Evolutionary conservation across 1,140 invertebrate genomes (phyloP), one percentile per base, ranked within the genome.

Genomic region (Vollenhovia emeryi): DNA sequence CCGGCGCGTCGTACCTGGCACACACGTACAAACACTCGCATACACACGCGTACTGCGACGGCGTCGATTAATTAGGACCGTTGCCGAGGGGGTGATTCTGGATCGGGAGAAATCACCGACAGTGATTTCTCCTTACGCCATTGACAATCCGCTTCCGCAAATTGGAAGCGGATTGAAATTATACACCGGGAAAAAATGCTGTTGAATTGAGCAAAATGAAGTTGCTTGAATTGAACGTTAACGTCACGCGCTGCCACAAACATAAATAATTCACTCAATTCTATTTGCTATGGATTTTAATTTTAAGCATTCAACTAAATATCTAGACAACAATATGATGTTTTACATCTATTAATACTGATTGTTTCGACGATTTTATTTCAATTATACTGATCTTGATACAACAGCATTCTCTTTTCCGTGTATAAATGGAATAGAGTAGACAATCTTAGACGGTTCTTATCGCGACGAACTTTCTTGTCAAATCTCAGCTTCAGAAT

Each of bases 1-100:
- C 94, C 33, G 93, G 92, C 27, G 94, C 91, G 30, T 95, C 95
- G 87, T 95, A 95, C 52, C 95, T 95, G 59, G n/a, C 5, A 71
- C 40, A 82, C 18, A 66, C 13, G 15, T 66, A 66, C 11, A 43
- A 11, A 43, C 36, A 24, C 62, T 43, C 36, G 33, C 11, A 40
- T 24, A 66, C n/a, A 66, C 36, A 24, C 36, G 6, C 62, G 36
- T 21, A 13, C 62, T 33, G 13, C 7, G 15, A 30, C 50, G 4
- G 57, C 24, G 8, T 43, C 21, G 33, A 71, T 71, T 52, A 71
- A 82, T 82, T 82, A 33, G 36, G 6, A 45, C 30, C 55, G 36
- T 33, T 30, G 48, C 33, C 21, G 64, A 40, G 36, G 43, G 43
- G 73, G 11, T 48, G 27, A 82, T 18, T 71, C 50, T 18, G 15